Conservation (phyloP, 2,888 invertebrate genomes). For the Drosophila kanekoi region DNA sequence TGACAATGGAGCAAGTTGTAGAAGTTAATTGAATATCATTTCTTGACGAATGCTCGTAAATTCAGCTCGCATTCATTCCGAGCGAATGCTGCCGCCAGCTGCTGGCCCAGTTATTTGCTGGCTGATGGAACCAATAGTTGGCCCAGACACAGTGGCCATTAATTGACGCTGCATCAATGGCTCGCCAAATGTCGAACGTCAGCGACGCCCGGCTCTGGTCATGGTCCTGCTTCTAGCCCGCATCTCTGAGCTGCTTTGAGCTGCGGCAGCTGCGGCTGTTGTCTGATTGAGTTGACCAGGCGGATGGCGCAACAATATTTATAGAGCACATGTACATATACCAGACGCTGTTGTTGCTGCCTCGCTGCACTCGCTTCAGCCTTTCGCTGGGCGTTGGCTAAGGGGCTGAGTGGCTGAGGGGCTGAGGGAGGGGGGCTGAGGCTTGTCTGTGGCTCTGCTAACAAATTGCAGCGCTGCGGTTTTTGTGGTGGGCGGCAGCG, state of each 20-base stretch:
- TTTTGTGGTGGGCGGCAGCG: conserved; percentile 41
- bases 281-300: conserved; percentile 37
- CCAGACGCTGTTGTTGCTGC: conserved; percentile 16
- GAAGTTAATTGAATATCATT: conserved; percentile 11
- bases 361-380: conserved; percentile 10
- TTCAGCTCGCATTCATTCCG: conserved; percentile 1
- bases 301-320: conserved; percentile 52
- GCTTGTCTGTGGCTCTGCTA: conserved; percentile 47
- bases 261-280: conserved; percentile 8
- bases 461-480: conserved; percentile 64
- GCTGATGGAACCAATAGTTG: conserved; percentile 12
- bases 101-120: conserved; percentile 22
- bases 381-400: background rate
- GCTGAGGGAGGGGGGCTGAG: conserved; percentile 6
- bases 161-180: conserved; percentile 43
- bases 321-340: conserved; percentile 40
- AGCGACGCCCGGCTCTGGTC: conserved; percentile 6
- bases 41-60: conserved; percentile 6
- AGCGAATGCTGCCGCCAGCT: conserved; percentile 5
- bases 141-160: conserved; percentile 18
- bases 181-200: conserved; percentile 43
- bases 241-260: conserved; percentile 10
- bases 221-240: conserved; percentile 4
- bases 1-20: conserved; percentile 5
- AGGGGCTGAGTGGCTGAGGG: background rate